A percentile compares a stretch with the other conserved stretches of the same genome.
Evolutionary conservation across 2,797 vertebrate species (phyloP).

Genomic region (Lerista edwardsae): DNA sequence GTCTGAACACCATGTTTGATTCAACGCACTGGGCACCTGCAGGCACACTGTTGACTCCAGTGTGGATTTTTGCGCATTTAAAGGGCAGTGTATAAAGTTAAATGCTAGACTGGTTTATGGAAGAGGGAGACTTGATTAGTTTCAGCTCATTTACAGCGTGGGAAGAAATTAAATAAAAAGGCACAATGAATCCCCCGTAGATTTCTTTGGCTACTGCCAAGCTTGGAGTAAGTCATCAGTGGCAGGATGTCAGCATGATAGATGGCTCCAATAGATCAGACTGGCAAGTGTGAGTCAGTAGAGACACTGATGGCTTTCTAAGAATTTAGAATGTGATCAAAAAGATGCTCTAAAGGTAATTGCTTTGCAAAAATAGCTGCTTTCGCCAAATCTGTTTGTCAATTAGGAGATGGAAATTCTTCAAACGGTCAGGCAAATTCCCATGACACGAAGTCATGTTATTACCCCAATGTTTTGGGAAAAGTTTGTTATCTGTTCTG

Average conservation of each 20-base stretch:
- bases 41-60: neutral
- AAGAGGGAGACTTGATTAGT: neutral
- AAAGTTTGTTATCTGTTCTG: neutral
- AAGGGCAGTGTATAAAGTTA: neutral
- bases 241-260: conserved; percentile 14
- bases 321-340: conserved; percentile 18
- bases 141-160: conserved; percentile 28
- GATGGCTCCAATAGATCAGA: conserved; percentile 34
- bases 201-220: conserved; percentile 19
- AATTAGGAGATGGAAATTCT: conserved; percentile 38
- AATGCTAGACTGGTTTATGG: neutral
- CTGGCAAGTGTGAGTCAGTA: conserved; percentile 35
- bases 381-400: conserved; percentile 30
- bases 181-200: conserved; percentile 21
- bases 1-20: neutral
- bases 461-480: neutral
- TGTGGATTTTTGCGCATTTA: too few relatives aligned
- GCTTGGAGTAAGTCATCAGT: conserved; percentile 20
- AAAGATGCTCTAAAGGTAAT: conserved; percentile 40
- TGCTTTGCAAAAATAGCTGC: conserved; percentile 19
- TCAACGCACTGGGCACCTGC: neutral
- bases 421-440: conserved; percentile 29
- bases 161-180: conserved; percentile 33
- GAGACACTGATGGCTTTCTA: conserved; percentile 20
- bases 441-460: neutral